Conservation (phyloP, 1,140 invertebrate species). For the Dendroctonus ponderosae region DNA sequence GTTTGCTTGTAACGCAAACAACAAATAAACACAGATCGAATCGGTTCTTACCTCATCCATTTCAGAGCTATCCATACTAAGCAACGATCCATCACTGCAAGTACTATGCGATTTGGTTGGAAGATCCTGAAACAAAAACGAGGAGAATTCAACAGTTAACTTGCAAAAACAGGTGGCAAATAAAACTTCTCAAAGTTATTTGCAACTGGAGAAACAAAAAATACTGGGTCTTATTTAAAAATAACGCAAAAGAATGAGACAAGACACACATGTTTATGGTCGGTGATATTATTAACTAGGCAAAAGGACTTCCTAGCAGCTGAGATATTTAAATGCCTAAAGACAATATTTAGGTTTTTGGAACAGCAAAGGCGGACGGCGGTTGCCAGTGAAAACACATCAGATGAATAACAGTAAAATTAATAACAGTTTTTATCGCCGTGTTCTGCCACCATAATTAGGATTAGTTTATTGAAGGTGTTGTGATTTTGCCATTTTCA, state of each 20-base stretch:
- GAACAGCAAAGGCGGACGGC: constrained; percentile 5
- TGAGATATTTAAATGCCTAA: constrained; percentile 8
- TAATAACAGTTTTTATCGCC: constrained; percentile 7
- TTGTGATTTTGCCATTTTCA: no score
- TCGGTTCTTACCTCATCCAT: constrained; percentile 58
- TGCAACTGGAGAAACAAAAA: no score
- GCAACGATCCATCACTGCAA: constrained; percentile 69
- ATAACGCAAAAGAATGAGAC: no score
- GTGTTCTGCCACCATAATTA: not conserved
- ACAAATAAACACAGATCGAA: no score
- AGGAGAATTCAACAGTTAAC: not conserved
- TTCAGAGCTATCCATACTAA: constrained; percentile 70
- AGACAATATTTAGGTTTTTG: constrained; percentile 21
- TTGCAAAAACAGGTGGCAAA: no score
- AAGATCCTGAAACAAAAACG: constrained; percentile 51
- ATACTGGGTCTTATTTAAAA: no score
- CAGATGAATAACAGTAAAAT: constrained; percentile 21
- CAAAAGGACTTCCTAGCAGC: not conserved
- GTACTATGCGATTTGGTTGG: constrained; percentile 65
- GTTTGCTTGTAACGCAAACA: no score
- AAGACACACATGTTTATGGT: not conserved
- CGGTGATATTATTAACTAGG: not conserved
- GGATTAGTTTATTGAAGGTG: no score
- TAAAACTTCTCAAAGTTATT: no score
- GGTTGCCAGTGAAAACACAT: constrained; percentile 3